A percentile compares a stretch with the other conserved stretches of the same genome.
phyloP scores from a whole-genome alignment of 2,113 vertebrate species.

The Gallinago undulata region DNA sequence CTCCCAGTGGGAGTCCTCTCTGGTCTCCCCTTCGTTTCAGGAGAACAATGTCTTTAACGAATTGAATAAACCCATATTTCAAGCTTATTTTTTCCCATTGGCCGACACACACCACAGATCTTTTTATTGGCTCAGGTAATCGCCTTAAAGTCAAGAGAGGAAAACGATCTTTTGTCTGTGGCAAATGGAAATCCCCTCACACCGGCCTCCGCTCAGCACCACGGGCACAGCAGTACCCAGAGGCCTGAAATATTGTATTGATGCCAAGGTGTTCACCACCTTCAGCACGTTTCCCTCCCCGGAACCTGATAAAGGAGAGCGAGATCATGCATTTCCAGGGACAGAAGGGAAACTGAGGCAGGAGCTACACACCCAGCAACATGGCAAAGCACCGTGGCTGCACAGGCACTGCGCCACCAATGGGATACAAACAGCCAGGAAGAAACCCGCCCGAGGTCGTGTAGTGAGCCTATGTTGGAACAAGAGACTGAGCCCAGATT shows the following conservation, averaged over 20 bases:
- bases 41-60: background rate
- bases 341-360: background rate
- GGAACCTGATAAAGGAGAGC: background rate
- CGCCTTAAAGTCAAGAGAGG: background rate
- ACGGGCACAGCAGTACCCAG: background rate
- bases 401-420: background rate
- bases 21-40: background rate
- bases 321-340: background rate
- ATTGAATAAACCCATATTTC: background rate
- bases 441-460: background rate
- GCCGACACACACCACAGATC: background rate
- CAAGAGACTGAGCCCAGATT: background rate
- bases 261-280: background rate
- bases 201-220: background rate
- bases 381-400: background rate
- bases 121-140: background rate
- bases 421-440: background rate
- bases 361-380: background rate
- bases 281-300: background rate
- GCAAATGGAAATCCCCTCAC: slow-evolving; percentile 56
- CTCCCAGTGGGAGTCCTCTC: background rate
- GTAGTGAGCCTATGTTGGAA: background rate
- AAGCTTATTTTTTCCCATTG: background rate
- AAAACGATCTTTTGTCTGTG: background rate
- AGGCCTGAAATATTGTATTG: background rate